Evolutionary conservation across 2,797 vertebrate genomes (phyloP).

Genomic region (Fistularia commersonii): DNA sequence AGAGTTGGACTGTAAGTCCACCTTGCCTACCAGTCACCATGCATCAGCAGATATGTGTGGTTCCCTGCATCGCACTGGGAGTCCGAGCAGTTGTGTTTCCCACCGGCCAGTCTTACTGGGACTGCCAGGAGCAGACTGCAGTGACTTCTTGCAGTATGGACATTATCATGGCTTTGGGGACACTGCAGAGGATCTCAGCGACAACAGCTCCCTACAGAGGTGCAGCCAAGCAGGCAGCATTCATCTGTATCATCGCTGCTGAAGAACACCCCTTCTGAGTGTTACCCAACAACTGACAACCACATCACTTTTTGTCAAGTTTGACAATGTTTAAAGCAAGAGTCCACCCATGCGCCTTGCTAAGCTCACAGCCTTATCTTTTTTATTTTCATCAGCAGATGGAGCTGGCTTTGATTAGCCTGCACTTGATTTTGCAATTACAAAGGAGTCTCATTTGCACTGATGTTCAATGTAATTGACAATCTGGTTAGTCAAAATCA

Average conservation of each 20-base stretch:
- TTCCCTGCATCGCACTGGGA: slow-evolving; percentile 83
- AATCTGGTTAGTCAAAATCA: too few species aligned
- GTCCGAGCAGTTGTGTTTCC: slow-evolving; percentile 81
- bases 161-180: slow-evolving; percentile 95
- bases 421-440: too few species aligned
- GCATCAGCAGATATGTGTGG: slow-evolving; percentile 80
- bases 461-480: too few species aligned
- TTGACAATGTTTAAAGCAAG: too few species aligned
- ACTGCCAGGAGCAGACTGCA: slow-evolving; percentile 51
- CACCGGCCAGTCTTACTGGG: slow-evolving; percentile 77
- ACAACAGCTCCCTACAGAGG: slow-evolving; percentile 69
- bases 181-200: slow-evolving; percentile 89
- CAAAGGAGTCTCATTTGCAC: too few species aligned
- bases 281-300: too few species aligned
- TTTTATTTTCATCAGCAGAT: too few species aligned
- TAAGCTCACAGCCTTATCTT: too few species aligned
- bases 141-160: slow-evolving; percentile 85
- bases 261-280: background rate
- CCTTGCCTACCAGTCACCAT: slow-evolving; percentile 5
- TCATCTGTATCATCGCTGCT: slow-evolving; percentile 80
- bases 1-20: background rate
- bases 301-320: too few species aligned
- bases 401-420: too few species aligned
- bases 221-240: slow-evolving; percentile 72
- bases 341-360: too few species aligned